Evolutionary conservation across 2,888 invertebrate species (phyloP).

Genomic region (Pseudococcus longispinus): DNA sequence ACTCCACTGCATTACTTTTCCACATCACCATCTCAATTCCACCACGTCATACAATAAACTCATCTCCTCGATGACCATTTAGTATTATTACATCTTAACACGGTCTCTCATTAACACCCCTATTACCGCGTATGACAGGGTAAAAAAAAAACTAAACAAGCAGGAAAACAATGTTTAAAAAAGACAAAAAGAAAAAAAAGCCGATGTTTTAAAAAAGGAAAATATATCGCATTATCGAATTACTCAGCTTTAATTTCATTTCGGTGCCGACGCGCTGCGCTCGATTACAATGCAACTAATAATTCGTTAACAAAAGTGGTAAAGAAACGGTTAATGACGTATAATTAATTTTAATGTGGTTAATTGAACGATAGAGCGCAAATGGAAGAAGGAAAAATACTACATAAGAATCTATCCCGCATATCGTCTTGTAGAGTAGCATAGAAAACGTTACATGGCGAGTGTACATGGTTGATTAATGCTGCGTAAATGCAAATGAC

Average conservation of each 20-base stretch:
- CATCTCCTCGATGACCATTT: background rate
- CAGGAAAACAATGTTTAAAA: slow-evolving; percentile 8
- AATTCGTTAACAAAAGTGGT: slow-evolving; percentile 56
- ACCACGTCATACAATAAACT: background rate
- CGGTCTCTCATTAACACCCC: slow-evolving; percentile 14
- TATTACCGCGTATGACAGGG: background rate
- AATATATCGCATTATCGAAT: slow-evolving; percentile 42
- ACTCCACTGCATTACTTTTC: too few species aligned
- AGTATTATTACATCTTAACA: background rate
- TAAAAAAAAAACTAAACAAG: background rate
- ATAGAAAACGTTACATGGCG: slow-evolving; percentile 2
- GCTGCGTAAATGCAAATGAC: slow-evolving; percentile 48
- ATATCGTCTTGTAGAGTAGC: slow-evolving; percentile 23
- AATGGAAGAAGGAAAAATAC: slow-evolving; percentile 31
- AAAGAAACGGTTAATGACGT: slow-evolving; percentile 55
- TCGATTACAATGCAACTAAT: slow-evolving; percentile 51
- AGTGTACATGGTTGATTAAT: slow-evolving; percentile 27
- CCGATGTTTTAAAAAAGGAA: slow-evolving; percentile 12
- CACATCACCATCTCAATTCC: background rate
- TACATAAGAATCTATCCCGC: slow-evolving; percentile 46
- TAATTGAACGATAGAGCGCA: slow-evolving; percentile 48
- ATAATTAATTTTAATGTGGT: slow-evolving; percentile 56
- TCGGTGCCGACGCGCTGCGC: slow-evolving; percentile 26
- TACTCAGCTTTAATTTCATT: slow-evolving; percentile 52
- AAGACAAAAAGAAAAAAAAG: background rate